Evolutionary conservation across 2,888 invertebrate genomes (phyloP), one percentile per base, ranked within the genome.

Genomic region (Acheta domesticus): DNA sequence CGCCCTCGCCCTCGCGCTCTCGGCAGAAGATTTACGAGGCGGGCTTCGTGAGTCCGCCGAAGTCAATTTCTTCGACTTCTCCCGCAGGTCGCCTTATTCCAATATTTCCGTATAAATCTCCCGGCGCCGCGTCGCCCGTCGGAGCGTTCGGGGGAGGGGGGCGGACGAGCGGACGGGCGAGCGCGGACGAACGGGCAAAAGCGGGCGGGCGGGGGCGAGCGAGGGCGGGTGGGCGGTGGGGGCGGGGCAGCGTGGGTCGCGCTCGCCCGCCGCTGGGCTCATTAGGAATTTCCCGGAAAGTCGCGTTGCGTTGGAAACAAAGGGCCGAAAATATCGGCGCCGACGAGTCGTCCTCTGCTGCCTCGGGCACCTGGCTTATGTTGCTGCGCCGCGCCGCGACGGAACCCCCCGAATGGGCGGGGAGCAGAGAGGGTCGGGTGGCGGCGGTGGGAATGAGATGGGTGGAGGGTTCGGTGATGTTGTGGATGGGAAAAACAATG

Each of bases 91-190:
- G 62, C 62, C 62, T 62, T 14, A 62, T 62, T 62, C 62, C 62
- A 62, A 62, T 62, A 62, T 62, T 62, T 62, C 62, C 62, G 62
- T 62, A 62, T 62, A 62, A 62, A 62, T 62, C 62, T 62, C 62
- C 36, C 12, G 62, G 62, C n/a, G 14, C 62, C 62, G 62, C 16
- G 14, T 62, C 62, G 16, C 62, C 16, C 62, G n/a, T 62, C n/a
- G 62, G 8, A 14, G n/a, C 62, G 62, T 4, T 2, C 16, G n/a
- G n/a, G 62, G 2, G 62, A 12, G 1, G n/a, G n/a, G n/a, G 62
- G 8, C 19, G 50, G 62, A 2, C 2, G 62, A 11, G n/a, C 16
- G n/a, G n/a, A 11, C 62, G 62, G 62, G 62, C 3, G 62, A n/a
- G n/a, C 3, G 62, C 16, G 62, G 36, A 12, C n/a, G 62, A 62